These are phyloP conservation scores for Sinodicranocentrus sp. DNA, from an alignment of 2,888 invertebrate genomes.

Conservation along the genomic window DNA sequence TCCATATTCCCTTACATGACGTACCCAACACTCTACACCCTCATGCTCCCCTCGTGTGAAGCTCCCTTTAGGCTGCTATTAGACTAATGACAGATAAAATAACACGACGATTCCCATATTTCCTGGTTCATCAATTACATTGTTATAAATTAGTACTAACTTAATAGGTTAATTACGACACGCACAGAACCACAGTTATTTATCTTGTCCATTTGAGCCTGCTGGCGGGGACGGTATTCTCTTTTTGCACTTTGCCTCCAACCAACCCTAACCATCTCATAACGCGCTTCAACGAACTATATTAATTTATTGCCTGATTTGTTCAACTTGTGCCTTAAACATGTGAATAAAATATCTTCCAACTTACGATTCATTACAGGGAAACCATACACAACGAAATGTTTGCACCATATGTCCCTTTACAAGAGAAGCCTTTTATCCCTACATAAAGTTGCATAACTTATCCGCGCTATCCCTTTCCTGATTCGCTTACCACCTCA, in stretches of 20 bases:
- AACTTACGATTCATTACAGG: neutral
- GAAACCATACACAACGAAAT: no score
- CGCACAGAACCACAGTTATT: slow-evolving; percentile 3
- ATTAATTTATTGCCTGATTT: slow-evolving; percentile 29
- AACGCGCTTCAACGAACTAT: neutral
- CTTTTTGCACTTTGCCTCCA: neutral
- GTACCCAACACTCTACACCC: no score
- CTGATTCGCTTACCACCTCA: no score
- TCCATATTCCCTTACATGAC: no score
- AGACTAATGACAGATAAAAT: slow-evolving; percentile 18
- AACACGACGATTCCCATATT: slow-evolving; percentile 18
- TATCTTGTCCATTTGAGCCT: neutral
- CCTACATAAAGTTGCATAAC: no score
- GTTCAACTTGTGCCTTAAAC: slow-evolving; percentile 1
- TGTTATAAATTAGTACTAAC: slow-evolving; percentile 28
- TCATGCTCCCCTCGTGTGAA: no score
- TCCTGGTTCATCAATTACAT: slow-evolving; percentile 54
- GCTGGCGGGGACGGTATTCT: no score
- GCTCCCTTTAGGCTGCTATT: slow-evolving; percentile 1
- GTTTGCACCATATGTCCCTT: no score
- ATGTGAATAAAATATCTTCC: neutral
- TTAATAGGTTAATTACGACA: slow-evolving; percentile 55
- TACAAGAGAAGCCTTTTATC: no score
- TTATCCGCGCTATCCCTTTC: no score
- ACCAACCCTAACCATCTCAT: no score